These are phyloP conservation scores for Brenthis ino DNA, from an alignment of 2,888 invertebrate genomes.

Conservation along the genomic window DNA sequence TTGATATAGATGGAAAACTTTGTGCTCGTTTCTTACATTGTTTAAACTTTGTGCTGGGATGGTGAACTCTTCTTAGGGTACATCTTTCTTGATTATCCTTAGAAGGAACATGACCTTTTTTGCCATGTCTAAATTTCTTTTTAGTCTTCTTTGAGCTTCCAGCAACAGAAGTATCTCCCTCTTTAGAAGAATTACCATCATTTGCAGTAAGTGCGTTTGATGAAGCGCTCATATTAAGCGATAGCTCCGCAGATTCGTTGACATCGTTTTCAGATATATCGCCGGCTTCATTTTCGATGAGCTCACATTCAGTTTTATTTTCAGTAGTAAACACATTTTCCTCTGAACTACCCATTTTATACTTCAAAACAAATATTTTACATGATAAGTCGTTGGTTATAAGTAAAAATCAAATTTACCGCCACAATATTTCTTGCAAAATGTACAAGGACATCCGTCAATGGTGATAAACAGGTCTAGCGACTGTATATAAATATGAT, in stretches of 20 bases:
- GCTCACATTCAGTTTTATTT: slow-evolving; percentile 52
- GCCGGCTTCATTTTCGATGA: slow-evolving; percentile 57
- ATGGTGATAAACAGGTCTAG: slow-evolving; percentile 78
- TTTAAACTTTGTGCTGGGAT: slow-evolving; percentile 73
- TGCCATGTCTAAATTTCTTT: slow-evolving; percentile 74
- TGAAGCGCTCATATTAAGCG: slow-evolving; percentile 50
- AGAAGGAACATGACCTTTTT: slow-evolving; percentile 66
- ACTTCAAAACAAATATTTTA: slow-evolving; percentile 44
- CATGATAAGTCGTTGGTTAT: slow-evolving; percentile 58
- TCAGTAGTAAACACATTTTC: slow-evolving; percentile 59
- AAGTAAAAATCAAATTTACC: slow-evolving; percentile 72
- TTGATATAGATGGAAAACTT: slow-evolving; percentile 86
- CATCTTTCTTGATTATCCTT: slow-evolving; percentile 71
- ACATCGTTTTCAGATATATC: slow-evolving; percentile 63
- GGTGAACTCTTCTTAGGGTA: slow-evolving; percentile 67
- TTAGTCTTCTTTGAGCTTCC: slow-evolving; percentile 67
- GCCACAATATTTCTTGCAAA: slow-evolving; percentile 75
- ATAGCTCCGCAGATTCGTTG: slow-evolving; percentile 56
- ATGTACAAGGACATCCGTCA: slow-evolving; percentile 80
- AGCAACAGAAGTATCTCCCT: slow-evolving; percentile 54
- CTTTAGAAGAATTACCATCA: slow-evolving; percentile 63
- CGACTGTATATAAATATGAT: slow-evolving; percentile 60
- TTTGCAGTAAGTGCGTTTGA: slow-evolving; percentile 47
- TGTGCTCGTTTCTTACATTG: slow-evolving; percentile 85
- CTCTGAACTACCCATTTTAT: slow-evolving; percentile 72